Evolutionary conservation across 2,113 vertebrate genomes (phyloP).

Genomic region (Vulpes vulpes): DNA sequence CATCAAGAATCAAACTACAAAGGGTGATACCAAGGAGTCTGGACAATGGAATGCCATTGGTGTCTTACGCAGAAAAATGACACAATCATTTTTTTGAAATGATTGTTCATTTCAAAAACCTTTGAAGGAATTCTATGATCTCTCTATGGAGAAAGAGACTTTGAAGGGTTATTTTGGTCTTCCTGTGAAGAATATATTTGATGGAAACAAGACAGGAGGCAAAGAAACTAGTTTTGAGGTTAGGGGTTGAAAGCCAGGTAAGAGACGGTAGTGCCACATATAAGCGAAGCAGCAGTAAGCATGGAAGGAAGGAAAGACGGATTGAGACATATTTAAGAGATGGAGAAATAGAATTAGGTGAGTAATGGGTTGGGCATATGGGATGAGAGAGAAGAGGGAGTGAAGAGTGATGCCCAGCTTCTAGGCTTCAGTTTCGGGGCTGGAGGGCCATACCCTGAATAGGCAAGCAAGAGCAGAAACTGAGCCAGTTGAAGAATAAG

Average conservation of each 20-base stretch:
- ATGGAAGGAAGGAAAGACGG: neutral
- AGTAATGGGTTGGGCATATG: neutral
- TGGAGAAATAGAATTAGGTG: neutral
- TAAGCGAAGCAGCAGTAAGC: neutral
- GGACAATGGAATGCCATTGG: neutral
- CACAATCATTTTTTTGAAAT: neutral
- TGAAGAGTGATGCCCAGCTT: neutral
- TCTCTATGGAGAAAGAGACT: neutral
- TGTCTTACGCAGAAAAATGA: neutral
- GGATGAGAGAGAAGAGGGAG: neutral
- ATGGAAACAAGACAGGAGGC: neutral
- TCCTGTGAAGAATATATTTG: neutral
- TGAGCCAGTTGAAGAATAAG: neutral
- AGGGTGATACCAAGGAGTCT: neutral
- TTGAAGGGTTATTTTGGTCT: slow-evolving; percentile 20
- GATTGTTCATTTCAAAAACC: neutral
- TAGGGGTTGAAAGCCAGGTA: neutral
- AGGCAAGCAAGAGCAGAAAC: neutral
- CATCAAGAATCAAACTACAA: neutral
- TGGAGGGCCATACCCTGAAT: neutral
- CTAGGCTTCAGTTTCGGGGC: neutral
- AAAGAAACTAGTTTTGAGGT: neutral
- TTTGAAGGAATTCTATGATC: slow-evolving; percentile 37
- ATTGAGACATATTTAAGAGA: neutral
- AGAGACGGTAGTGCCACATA: neutral